Percentiles rank a stretch among this genome's conserved stretches.
Evolutionary conservation across 2,113 vertebrate genomes (phyloP).

Genomic region (Odocoileus hemionus): DNA sequence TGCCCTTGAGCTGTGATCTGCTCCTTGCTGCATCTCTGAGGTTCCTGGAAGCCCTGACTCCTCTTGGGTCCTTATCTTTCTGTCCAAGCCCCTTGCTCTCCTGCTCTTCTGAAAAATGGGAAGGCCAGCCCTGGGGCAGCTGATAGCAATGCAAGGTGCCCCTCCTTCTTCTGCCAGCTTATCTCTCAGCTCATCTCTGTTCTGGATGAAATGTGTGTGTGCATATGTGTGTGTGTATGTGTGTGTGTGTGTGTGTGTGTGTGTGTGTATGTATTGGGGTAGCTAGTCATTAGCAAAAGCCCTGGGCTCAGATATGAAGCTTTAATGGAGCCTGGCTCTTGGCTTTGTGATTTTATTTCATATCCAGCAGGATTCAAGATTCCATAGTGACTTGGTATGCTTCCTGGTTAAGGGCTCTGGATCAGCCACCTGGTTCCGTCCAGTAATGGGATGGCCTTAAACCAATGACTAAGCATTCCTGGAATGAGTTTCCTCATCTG

Average conservation of each 20-base stretch:
- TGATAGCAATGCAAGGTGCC: too few species aligned
- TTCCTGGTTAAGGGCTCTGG: not conserved
- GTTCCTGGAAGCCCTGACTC: not conserved
- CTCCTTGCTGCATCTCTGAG: rapidly evolving
- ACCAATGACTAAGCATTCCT: not conserved
- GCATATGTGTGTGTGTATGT: rapidly evolving
- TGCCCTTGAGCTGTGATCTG: not conserved
- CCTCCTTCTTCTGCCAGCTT: not conserved
- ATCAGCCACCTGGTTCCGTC: rapidly evolving
- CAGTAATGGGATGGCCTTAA: rapidly evolving
- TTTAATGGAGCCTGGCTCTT: rapidly evolving
- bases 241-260: rapidly evolving
- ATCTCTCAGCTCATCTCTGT: not conserved
- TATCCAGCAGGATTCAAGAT: not conserved
- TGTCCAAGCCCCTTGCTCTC: not conserved
- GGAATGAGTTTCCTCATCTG: rapidly evolving
- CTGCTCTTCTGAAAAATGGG: rapidly evolving
- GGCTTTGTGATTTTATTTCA: not conserved
- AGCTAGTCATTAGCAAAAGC: rapidly evolving
- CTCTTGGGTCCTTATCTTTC: rapidly evolving
- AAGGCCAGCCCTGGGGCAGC: too few species aligned
- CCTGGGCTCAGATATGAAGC: rapidly evolving
- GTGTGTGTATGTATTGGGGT: not conserved
- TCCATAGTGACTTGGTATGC: not conserved
- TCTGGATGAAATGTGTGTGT: not conserved